phyloP scores from a whole-genome alignment of 2,797 vertebrate species.

The Novumbra hubbsi region DNA sequence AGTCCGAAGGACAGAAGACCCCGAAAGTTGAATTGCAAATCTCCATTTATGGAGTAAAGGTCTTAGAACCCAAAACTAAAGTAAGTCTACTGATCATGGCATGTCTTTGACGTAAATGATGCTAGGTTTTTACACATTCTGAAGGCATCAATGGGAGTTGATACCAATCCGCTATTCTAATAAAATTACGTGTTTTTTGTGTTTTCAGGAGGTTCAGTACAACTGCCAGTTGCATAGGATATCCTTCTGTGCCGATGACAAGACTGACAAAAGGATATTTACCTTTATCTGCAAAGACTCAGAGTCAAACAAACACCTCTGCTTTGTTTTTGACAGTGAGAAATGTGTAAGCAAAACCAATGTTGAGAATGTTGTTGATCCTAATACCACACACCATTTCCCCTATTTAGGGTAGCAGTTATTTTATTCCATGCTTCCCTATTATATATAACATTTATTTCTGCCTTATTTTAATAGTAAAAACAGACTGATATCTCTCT shows the following conservation, averaged over 20 bases:
- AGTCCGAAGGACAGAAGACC: conserved; percentile 95
- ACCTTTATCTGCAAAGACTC: conserved; percentile 99
- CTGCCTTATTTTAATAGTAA: too few relatives aligned
- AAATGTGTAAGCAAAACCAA: conserved; percentile 92
- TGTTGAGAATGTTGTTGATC: neutral
- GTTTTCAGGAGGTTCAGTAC: conserved; percentile 88
- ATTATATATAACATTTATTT: too few relatives aligned
- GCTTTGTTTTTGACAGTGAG: conserved; percentile 98
- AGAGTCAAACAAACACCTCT: conserved; percentile 96
- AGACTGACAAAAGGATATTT: conserved; percentile 98
- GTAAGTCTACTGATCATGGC: conserved; percentile 64
- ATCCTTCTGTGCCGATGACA: conserved; percentile 98
- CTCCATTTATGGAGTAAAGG: conserved; percentile 98
- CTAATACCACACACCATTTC: neutral
- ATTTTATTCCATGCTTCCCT: too few relatives aligned
- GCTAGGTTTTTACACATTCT: neutral
- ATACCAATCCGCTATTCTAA: neutral
- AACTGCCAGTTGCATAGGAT: conserved; percentile 98
- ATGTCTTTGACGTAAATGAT: neutral
- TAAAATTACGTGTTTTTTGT: neutral
- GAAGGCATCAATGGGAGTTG: neutral
- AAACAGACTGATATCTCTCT: too few relatives aligned
- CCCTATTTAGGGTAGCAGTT: too few relatives aligned
- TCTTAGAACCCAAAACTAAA: conserved; percentile 94
- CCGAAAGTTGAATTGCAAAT: conserved; percentile 97